Conservation (phyloP, 1,140 invertebrate species). For the Hydropsyche tenuis region DNA sequence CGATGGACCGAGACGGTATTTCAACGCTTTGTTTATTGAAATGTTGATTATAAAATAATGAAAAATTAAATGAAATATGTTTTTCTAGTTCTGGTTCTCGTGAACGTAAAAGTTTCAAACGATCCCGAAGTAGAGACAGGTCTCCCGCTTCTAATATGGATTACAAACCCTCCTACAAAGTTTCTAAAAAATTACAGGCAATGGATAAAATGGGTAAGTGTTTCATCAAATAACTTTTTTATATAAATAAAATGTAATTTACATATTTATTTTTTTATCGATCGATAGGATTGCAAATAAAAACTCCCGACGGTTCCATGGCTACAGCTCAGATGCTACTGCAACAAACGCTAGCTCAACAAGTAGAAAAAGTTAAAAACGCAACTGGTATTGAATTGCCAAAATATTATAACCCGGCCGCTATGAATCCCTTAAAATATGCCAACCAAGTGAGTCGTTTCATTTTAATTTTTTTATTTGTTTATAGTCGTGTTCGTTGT, state of each 20-base stretch:
- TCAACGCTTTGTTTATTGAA: neutral
- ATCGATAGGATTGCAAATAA: constrained; percentile 58
- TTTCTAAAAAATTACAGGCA: constrained; percentile 61
- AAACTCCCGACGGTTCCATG: constrained; percentile 61
- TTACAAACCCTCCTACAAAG: constrained; percentile 60
- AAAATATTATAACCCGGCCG: constrained; percentile 83
- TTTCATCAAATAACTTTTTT: neutral
- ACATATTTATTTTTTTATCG: too few species aligned
- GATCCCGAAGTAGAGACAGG: constrained; percentile 51
- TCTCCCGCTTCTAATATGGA: constrained; percentile 53
- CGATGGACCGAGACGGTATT: constrained; percentile 19
- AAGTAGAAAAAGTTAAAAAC: constrained; percentile 55
- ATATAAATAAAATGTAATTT: neutral
- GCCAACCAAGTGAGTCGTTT: constrained; percentile 72
- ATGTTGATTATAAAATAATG: neutral
- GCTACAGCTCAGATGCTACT: constrained; percentile 58
- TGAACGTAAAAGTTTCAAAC: constrained; percentile 35
- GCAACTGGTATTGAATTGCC: constrained; percentile 61
- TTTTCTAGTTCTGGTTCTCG: constrained; percentile 36
- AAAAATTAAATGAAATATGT: constrained; percentile 3
- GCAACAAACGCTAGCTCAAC: constrained; percentile 45
- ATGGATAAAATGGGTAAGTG: constrained; percentile 62
- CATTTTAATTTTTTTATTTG: neutral
- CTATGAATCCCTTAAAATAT: constrained; percentile 82
- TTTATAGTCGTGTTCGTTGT: too few species aligned